Conservation (phyloP, 2,888 invertebrate species). For the Ditylenchus weischeri region DNA sequence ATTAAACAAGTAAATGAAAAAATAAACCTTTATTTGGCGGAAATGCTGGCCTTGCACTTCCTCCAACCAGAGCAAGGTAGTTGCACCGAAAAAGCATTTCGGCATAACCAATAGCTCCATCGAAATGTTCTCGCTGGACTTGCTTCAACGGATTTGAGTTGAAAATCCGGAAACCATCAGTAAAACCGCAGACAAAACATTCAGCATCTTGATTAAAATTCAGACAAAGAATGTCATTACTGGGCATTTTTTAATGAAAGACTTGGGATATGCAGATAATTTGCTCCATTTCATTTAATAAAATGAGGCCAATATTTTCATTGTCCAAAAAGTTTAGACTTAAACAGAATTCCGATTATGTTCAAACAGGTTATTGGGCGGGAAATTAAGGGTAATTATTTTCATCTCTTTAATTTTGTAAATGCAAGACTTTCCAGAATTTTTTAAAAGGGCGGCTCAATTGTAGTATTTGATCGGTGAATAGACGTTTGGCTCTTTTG, state of each 20-base stretch:
- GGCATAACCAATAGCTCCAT: conserved; percentile 83
- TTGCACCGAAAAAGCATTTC: conserved; percentile 98
- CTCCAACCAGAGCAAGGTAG: conserved; percentile 90
- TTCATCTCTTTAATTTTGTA: no score
- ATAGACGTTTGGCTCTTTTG: no score
- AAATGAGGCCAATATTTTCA: no score
- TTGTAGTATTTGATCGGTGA: no score
- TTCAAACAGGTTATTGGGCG: no score
- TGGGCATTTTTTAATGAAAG: background rate
- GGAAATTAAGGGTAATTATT: no score
- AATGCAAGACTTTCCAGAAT: no score
- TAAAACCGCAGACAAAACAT: conserved; percentile 97
- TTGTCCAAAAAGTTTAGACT: no score
- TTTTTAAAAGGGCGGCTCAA: no score
- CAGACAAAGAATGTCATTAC: conserved; percentile 12
- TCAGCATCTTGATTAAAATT: conserved; percentile 87
- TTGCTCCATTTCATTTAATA: no score
- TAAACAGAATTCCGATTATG: no score
- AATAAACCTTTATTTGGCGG: conserved; percentile 77
- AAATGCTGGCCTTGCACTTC: conserved; percentile 84
- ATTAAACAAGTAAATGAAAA: background rate
- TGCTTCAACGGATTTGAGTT: conserved; percentile 81
- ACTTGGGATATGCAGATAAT: no score
- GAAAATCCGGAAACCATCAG: conserved; percentile 90
- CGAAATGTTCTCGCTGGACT: conserved; percentile 18